Evolutionary conservation across 2,113 vertebrate genomes (phyloP).

Genomic region (Rhinichthys klamathensis): DNA sequence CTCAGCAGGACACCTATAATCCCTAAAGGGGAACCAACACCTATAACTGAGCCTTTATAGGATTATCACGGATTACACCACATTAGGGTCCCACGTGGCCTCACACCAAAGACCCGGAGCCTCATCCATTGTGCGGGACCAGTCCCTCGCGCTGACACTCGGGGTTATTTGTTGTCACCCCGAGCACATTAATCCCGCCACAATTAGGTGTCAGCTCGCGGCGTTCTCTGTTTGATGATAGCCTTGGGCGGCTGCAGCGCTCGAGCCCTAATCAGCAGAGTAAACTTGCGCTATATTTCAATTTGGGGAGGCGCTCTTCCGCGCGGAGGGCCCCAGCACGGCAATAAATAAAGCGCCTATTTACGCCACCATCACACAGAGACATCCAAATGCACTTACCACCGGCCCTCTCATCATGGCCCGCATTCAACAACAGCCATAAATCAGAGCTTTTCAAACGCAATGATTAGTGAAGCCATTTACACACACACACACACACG

Average conservation of each 20-base stretch:
- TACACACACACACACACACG: conserved; percentile 66
- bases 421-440: conserved; percentile 90
- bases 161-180: conserved; percentile 80
- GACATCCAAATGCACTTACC: conserved; percentile 96
- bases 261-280: conserved; percentile 99
- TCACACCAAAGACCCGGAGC: neutral
- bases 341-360: conserved; percentile 99
- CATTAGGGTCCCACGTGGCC: conserved; percentile 21
- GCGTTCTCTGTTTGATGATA: conserved; percentile 87
- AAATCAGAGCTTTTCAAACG: conserved; percentile 94
- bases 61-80: conserved; percentile 31
- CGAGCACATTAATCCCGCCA: conserved; percentile 94
- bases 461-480: conserved; percentile 95
- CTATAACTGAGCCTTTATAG: conserved; percentile 15
- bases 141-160: conserved; percentile 29
- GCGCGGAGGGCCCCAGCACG: conserved; percentile 98
- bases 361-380: conserved; percentile 97
- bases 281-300: conserved; percentile 99
- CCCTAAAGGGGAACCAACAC: conserved; percentile 38
- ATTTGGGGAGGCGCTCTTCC: conserved; percentile 99
- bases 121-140: conserved; percentile 28
- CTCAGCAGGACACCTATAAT: conserved; percentile 21
- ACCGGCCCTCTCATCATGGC: conserved; percentile 95
- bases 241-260: conserved; percentile 88
- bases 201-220: conserved; percentile 95